Percentiles rank a stretch among this genome's conserved stretches.
Evolutionary conservation across 2,888 invertebrate species (phyloP).

Genomic region (Cheilosia scutellata): DNA sequence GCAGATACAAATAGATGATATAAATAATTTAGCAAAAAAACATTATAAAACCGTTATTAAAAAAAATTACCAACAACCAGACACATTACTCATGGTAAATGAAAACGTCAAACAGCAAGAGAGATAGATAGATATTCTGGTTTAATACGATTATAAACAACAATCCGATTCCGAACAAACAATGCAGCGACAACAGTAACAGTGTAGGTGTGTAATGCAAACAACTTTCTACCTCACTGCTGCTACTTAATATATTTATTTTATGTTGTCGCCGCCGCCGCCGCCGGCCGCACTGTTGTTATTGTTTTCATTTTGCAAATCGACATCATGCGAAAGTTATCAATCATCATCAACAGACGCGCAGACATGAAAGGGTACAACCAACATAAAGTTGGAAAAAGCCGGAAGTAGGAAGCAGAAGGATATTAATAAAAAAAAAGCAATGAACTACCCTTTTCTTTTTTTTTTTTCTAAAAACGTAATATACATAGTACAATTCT

Average conservation of each 20-base stretch:
- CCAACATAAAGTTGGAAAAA: conserved; percentile 10
- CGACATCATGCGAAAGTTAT: conserved; percentile 62
- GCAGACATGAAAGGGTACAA: conserved; percentile 49
- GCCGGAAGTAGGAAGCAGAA: conserved; percentile 43
- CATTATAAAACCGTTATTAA: conserved; percentile 55
- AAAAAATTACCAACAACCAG: conserved; percentile 24
- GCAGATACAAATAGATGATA: conserved; percentile 1
- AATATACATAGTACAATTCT: conserved; percentile 15
- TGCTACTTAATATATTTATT: conserved; percentile 17
- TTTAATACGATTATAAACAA: conserved; percentile 70
- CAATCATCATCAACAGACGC: conserved; percentile 70
- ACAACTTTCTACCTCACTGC: conserved; percentile 64
- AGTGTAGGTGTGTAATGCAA: conserved; percentile 64
- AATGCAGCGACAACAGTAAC: conserved; percentile 32
- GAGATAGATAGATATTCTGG: conserved; percentile 12
- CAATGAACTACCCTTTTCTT: background rate
- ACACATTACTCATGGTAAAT: conserved; percentile 61
- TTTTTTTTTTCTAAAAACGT: background rate
- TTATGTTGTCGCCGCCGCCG: background rate
- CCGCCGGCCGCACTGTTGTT: background rate
- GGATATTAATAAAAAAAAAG: background rate
- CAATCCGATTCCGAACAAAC: conserved; percentile 63
- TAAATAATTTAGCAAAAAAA: background rate
- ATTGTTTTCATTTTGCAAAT: background rate
- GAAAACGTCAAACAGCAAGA: conserved; percentile 39